A percentile compares a stretch with the other conserved stretches of the same genome.
Evolutionary conservation across 2,888 invertebrate genomes (phyloP).

Genomic region (Dorcus hopei): DNA sequence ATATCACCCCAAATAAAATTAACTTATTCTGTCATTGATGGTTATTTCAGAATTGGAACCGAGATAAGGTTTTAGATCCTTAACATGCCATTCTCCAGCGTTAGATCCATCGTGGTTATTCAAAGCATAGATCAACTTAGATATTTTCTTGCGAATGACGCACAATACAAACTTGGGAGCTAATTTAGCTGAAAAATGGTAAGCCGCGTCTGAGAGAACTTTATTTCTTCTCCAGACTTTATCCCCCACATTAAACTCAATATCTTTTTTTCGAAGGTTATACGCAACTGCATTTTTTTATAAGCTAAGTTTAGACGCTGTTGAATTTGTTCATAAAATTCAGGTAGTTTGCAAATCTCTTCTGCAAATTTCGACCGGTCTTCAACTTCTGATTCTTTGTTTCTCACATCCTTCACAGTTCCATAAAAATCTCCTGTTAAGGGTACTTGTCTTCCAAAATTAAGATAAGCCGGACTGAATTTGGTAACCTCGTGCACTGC

Average conservation of each 20-base stretch:
- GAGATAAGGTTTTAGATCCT: neutral
- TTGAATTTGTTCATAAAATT: neutral
- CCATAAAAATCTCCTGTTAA: no score
- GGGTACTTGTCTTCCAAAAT: no score
- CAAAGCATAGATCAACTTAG: conserved; percentile 21
- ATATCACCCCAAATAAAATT: no score
- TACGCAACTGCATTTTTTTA: conserved; percentile 5
- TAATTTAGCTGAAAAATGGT: conserved; percentile 21
- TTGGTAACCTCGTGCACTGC: no score
- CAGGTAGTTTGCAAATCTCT: neutral
- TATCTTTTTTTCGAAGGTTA: conserved; percentile 19
- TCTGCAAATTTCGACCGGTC: no score
- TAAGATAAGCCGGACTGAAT: no score
- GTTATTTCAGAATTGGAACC: no score
- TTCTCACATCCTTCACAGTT: no score
- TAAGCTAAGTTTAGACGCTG: neutral
- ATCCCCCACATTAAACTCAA: conserved; percentile 21
- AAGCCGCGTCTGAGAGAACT: conserved; percentile 18
- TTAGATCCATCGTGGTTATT: conserved; percentile 16
- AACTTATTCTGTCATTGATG: no score
- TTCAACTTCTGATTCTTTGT: neutral
- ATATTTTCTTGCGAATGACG: conserved; percentile 19
- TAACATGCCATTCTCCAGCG: conserved; percentile 25
- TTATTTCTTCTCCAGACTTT: conserved; percentile 23
- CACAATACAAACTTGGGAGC: conserved; percentile 25